Evolutionary conservation across 2,888 invertebrate genomes (phyloP).

Genomic region (Galeruca laticollis): DNA sequence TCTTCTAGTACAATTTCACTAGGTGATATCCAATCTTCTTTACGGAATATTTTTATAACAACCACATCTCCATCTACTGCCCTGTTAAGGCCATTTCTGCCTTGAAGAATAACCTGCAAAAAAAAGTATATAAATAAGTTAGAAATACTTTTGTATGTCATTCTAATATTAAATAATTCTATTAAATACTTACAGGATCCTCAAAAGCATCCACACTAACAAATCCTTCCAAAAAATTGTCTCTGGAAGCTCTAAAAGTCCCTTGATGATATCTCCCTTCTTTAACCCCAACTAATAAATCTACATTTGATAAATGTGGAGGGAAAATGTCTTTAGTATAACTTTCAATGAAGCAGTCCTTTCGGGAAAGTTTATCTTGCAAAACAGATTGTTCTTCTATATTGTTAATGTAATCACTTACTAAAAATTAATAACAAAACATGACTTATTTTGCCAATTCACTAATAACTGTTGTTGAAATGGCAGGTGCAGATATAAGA

Average conservation of each 20-base stretch:
- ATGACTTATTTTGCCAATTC: neutral
- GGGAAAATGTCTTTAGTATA: conserved; percentile 81
- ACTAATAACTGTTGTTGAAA: too few species aligned
- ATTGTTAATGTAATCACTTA: conserved; percentile 82
- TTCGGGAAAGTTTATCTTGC: conserved; percentile 85
- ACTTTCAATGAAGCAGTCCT: conserved; percentile 73
- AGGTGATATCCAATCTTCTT: conserved; percentile 91
- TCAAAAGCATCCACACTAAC: conserved; percentile 85
- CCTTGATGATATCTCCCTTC: conserved; percentile 83
- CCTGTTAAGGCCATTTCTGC: conserved; percentile 87
- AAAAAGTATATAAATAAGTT: conserved; percentile 43
- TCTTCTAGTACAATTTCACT: conserved; percentile 87
- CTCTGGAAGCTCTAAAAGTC: conserved; percentile 86
- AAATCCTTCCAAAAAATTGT: conserved; percentile 94
- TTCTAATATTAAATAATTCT: too few species aligned
- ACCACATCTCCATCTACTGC: conserved; percentile 96
- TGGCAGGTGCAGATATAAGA: too few species aligned
- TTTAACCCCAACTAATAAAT: conserved; percentile 85
- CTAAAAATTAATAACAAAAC: conserved; percentile 65
- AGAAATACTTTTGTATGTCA: neutral
- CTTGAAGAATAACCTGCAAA: conserved; percentile 83
- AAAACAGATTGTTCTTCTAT: conserved; percentile 75
- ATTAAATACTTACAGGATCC: conserved; percentile 74
- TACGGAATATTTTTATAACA: conserved; percentile 88
- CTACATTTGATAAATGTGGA: conserved; percentile 83